Conservation (phyloP, 2,113 vertebrate genomes). For the Tamias sibiricus region DNA sequence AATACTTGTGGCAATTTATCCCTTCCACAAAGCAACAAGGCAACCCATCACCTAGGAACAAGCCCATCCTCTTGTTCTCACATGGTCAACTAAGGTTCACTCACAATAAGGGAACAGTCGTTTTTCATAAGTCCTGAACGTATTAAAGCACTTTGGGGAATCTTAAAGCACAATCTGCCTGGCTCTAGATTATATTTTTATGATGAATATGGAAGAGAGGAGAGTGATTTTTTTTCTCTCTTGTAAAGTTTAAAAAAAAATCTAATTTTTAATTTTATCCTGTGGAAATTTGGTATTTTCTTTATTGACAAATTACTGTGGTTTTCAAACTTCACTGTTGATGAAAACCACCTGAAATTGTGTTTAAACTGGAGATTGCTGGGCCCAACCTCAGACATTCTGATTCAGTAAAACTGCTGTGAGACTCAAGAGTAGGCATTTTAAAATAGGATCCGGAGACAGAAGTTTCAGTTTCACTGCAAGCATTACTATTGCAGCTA, state of each 20-base stretch:
- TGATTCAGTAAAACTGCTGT: background rate
- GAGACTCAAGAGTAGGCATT: background rate
- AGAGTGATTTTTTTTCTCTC: background rate
- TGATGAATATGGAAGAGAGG: conserved; percentile 14
- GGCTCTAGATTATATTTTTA: conserved; percentile 53
- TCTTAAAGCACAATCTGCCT: conserved; percentile 55
- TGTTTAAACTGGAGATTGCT: background rate
- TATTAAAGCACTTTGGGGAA: conserved; percentile 46
- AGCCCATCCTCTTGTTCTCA: background rate
- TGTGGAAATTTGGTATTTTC: background rate
- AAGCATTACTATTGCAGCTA: background rate
- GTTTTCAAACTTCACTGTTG: background rate
- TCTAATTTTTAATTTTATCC: background rate
- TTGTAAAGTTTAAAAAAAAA: conserved; percentile 52
- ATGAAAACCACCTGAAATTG: background rate
- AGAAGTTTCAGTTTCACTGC: background rate
- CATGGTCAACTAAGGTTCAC: background rate
- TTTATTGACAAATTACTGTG: background rate
- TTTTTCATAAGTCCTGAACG: conserved; percentile 35
- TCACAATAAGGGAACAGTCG: background rate
- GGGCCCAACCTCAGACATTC: background rate
- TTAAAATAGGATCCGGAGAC: background rate
- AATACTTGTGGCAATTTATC: background rate
- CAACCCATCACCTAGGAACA: background rate
- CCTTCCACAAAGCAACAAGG: conserved; percentile 33